Base-by-base conservation (phyloP, 1,140 invertebrate species). In the Psix sp. region DNA sequence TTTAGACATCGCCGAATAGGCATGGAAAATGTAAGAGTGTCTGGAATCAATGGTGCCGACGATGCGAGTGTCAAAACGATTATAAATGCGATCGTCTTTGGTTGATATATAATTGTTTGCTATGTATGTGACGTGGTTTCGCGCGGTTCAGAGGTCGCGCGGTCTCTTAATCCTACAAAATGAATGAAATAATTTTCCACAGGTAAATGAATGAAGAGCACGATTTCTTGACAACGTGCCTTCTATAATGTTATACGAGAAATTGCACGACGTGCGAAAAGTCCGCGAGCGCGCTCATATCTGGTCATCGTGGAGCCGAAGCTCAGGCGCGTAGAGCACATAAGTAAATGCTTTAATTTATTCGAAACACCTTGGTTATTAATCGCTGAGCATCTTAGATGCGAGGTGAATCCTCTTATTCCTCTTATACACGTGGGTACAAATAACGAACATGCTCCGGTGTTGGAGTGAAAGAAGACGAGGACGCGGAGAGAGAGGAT, bases 261-360 rank as follows among this genome's bases (percentile, higher is more conserved):
- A 77, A 77, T 74, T 77, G 71, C 72, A 62, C 73, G 80, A 49
- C 56, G 71, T 36, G 46, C 48, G 43, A 62, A 70, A 66, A 68
- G 29, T 24, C 43, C 21, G 26, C 45, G 16, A 13, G 60, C 65
- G 54, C 35, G 73, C 24, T 51, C 51, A 52, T 39, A 71, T 74
- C 72, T 65, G 65, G 57, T n/a, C 56, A 51, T 72, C 62, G 57
- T 49, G 54, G 62, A 62, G 31, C 54, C 26, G 26, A 29, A 52
- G 46, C 45, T 36, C 56, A 51, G n/a, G 60, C 60, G 60, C 51
- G 63, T 70, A 57, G 56, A 74, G 67, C 70, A 70, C 67, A 84
- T 80, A 83, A 80, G 80, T 80, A 84, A 86, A 82, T 84, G 83
- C 82, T 85, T 86, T 84, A 85, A 86, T 86, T 86, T 85, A 86